These are phyloP conservation scores for Notechis scutatus DNA, from an alignment of 2,113 vertebrate species.

Conservation along the genomic window DNA sequence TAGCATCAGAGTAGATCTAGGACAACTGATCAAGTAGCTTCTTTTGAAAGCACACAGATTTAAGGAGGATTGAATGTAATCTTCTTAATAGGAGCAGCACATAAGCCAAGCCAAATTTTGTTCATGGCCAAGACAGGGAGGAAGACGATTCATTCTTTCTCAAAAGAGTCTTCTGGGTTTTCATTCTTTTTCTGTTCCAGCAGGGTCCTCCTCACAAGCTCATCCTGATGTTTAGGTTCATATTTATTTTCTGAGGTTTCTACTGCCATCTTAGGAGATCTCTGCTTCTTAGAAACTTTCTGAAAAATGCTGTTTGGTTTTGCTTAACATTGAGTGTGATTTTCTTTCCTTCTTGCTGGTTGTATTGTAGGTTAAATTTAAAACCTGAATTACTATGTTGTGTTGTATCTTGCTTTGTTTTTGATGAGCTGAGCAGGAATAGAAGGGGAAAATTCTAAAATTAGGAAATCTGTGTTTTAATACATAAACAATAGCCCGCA, in stretches of 20 bases:
- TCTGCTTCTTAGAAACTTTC: not conserved
- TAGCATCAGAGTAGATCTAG: not conserved
- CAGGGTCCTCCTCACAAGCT: not conserved
- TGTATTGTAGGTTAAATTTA: not conserved
- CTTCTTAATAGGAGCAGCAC: conserved; percentile 7
- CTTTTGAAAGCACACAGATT: conserved; percentile 26
- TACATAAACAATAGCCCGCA: not conserved
- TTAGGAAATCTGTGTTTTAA: not conserved
- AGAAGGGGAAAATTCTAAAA: not conserved
- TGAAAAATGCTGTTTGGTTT: no score
- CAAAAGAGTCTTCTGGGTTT: not conserved
- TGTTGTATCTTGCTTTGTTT: not conserved
- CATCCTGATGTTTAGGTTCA: not conserved
- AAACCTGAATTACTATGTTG: not conserved
- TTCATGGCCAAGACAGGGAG: not conserved
- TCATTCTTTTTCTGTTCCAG: not conserved
- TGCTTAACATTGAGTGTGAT: no score
- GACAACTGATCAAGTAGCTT: not conserved
- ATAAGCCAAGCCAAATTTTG: not conserved
- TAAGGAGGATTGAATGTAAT: conserved; percentile 41
- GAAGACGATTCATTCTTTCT: not conserved
- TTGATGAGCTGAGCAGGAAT: not conserved
- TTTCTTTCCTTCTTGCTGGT: not conserved
- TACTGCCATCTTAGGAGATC: not conserved
- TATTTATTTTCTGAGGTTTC: not conserved